Evolutionary conservation across 1,140 invertebrate species (phyloP).

Genomic region (Aphelinus certus): DNA sequence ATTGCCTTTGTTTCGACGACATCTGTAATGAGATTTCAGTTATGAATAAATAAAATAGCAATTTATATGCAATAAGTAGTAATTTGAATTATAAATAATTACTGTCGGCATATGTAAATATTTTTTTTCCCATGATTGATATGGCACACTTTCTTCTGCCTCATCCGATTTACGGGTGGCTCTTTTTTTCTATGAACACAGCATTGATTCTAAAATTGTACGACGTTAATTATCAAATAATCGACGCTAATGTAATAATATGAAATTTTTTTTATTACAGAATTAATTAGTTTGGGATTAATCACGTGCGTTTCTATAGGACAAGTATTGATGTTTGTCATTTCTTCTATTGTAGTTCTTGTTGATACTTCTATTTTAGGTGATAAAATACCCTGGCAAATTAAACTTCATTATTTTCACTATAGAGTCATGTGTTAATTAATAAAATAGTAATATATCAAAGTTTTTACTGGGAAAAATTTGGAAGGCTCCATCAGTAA

Average conservation of each 20-base stretch:
- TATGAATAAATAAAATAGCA: background rate
- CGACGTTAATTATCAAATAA: slow-evolving; percentile 1
- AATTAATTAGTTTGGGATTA: slow-evolving; percentile 62
- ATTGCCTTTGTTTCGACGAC: slow-evolving; percentile 21
- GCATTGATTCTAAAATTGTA: slow-evolving; percentile 35
- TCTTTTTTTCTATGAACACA: slow-evolving; percentile 28
- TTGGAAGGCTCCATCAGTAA: slow-evolving; percentile 73
- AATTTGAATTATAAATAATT: slow-evolving; percentile 26
- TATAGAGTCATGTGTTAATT: background rate
- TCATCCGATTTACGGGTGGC: slow-evolving; percentile 42
- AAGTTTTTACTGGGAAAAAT: slow-evolving; percentile 70
- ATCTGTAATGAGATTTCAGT: slow-evolving; percentile 6
- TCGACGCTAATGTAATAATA: slow-evolving; percentile 38
- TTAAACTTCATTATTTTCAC: background rate
- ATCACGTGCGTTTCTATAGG: slow-evolving; percentile 44
- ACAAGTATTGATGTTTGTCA: slow-evolving; percentile 48
- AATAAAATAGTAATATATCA: background rate
- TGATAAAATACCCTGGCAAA: slow-evolving; percentile 68
- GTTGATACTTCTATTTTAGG: slow-evolving; percentile 71
- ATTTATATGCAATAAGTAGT: background rate
- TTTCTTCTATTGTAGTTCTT: slow-evolving; percentile 67
- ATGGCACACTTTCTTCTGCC: slow-evolving; percentile 61
- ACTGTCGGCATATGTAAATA: slow-evolving; percentile 44
- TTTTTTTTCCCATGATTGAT: slow-evolving; percentile 43
- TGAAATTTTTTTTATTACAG: slow-evolving; percentile 40